Conservation (phyloP, 2,113 vertebrate species). For the Thamnaconus septentrionalis region DNA sequence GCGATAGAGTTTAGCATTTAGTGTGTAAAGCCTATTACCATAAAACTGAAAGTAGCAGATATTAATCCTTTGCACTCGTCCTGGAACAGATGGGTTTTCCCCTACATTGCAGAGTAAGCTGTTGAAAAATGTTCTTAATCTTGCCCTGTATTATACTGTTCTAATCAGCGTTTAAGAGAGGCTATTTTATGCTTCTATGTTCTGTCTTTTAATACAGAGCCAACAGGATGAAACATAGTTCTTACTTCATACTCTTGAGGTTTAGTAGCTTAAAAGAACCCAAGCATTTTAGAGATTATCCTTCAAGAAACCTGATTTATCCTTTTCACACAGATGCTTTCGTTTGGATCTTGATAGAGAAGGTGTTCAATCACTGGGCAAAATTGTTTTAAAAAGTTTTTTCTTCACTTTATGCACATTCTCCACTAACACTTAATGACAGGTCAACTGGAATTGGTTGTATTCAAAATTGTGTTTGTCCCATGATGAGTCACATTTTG, state of each 20-base stretch:
- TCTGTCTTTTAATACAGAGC: not conserved
- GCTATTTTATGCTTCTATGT: not conserved
- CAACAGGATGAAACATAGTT: not conserved
- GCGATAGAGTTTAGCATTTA: not conserved
- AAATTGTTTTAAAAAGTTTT: too few relatives aligned
- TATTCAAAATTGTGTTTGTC: too few relatives aligned
- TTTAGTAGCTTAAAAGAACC: not conserved
- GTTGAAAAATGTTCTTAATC: not conserved
- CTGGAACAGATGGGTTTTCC: not conserved
- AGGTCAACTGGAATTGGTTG: too few relatives aligned
- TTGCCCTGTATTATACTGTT: not conserved
- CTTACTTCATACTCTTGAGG: not conserved
- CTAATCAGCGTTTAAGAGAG: not conserved
- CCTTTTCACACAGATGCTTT: not conserved
- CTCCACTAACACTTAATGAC: too few relatives aligned
- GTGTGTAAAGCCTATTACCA: constrained; percentile 9
- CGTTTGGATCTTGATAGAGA: too few relatives aligned
- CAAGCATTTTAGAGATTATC: not conserved
- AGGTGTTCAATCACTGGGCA: too few relatives aligned
- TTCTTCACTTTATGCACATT: too few relatives aligned
- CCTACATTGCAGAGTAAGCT: not conserved
- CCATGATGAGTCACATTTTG: too few relatives aligned
- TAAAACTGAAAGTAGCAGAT: not conserved
- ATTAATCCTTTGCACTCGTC: constrained; percentile 4
- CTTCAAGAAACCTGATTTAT: not conserved